These are phyloP conservation scores for Arnoldichthys spilopterus DNA, from an alignment of 2,797 vertebrate genomes.

Conservation along the genomic window DNA sequence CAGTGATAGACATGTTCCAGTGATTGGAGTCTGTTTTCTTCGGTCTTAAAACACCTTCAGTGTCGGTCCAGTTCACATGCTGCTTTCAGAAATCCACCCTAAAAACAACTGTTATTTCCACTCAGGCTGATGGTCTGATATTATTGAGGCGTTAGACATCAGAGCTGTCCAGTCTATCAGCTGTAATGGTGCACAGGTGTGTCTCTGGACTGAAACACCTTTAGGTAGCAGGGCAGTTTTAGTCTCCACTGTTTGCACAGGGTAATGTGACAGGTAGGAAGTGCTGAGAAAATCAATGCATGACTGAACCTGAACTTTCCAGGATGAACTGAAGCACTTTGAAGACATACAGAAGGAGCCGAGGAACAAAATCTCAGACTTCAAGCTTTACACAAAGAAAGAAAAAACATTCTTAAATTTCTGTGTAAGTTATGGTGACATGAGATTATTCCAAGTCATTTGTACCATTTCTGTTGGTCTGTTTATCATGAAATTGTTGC, in stretches of 20 bases:
- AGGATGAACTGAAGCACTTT: not conserved
- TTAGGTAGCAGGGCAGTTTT: not conserved
- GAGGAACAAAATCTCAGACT: no score
- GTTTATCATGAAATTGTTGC: no score
- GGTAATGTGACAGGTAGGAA: conserved; percentile 43
- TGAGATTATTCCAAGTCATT: no score
- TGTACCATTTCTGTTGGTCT: no score
- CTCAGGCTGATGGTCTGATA: not conserved
- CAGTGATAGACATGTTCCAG: conserved; percentile 83
- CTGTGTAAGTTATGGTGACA: no score
- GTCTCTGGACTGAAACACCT: conserved; percentile 9
- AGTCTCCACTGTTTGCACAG: conserved; percentile 46
- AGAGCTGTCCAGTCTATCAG: not conserved
- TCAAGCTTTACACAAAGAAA: no score
- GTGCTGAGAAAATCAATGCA: conserved; percentile 17
- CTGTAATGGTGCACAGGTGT: conserved; percentile 1
- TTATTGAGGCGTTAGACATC: not conserved
- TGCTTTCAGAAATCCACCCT: conserved; percentile 42
- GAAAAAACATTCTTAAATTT: no score
- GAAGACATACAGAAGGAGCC: no score
- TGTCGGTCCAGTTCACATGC: conserved; percentile 15
- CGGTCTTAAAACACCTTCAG: not conserved
- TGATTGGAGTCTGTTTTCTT: not conserved
- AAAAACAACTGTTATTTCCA: conserved; percentile 58
- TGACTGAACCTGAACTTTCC: not conserved